Evolutionary conservation across 2,888 invertebrate genomes (phyloP).

Genomic region (Mystacides longicornis): DNA sequence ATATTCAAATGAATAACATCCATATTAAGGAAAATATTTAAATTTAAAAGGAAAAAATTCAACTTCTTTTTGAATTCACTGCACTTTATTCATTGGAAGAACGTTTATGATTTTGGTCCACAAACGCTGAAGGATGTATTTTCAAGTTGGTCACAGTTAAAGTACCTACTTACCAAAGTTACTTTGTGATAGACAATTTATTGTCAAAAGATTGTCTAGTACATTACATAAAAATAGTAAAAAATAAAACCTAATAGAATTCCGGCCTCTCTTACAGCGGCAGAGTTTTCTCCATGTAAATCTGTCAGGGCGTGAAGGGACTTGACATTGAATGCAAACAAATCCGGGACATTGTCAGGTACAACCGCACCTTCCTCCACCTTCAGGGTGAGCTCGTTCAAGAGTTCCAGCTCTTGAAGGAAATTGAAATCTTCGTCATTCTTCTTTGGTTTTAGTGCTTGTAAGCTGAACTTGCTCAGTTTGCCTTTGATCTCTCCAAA

Average conservation of each 20-base stretch:
- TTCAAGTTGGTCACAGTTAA: no score
- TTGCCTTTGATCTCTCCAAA: constrained; percentile 37
- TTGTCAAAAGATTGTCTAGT: no score
- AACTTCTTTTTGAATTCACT: no score
- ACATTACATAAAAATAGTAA: no score
- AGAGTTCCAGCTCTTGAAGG: constrained; percentile 52
- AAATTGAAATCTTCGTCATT: constrained; percentile 57
- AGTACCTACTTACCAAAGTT: no score
- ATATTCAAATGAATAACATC: no score
- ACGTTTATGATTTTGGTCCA: no score
- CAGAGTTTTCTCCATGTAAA: constrained; percentile 57
- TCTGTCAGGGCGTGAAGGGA: constrained; percentile 58
- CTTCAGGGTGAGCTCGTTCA: constrained; percentile 52
- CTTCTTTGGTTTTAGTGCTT: constrained; percentile 35
- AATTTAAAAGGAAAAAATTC: no score
- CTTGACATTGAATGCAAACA: constrained; percentile 58
- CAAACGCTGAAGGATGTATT: no score
- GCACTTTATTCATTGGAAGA: no score
- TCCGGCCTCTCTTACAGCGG: constrained; percentile 57
- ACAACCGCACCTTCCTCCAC: constrained; percentile 42
- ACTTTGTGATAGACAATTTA: no score
- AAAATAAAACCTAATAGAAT: constrained; percentile 52
- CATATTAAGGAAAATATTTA: no score
- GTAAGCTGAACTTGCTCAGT: constrained; percentile 32
- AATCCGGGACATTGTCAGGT: constrained; percentile 53